Percentiles rank a stretch among this genome's conserved stretches.
Evolutionary conservation across 2,888 invertebrate species (phyloP).

Genomic region (Trilocha varians): DNA sequence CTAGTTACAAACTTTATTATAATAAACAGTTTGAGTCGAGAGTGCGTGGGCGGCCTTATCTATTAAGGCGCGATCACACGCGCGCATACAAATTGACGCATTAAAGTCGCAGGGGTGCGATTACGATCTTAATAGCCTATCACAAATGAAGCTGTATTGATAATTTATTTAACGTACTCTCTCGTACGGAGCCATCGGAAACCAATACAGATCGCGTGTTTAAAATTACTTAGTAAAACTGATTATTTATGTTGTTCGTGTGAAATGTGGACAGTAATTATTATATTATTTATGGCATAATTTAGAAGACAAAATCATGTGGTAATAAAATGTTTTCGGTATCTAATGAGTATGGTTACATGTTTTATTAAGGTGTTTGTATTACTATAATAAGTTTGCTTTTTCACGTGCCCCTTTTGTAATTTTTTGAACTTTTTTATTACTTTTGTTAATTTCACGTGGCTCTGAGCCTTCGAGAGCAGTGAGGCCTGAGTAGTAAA

Average conservation of each 20-base stretch:
- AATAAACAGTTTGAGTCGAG: not conserved
- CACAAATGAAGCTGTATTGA: slow-evolving; percentile 52
- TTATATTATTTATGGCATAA: too few species aligned
- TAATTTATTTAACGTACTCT: slow-evolving; percentile 24
- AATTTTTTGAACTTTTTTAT: too few species aligned
- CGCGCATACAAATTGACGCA: slow-evolving; percentile 59
- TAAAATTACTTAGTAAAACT: not conserved
- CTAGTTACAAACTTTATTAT: not conserved
- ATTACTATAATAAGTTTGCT: too few species aligned
- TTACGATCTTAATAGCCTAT: slow-evolving; percentile 46
- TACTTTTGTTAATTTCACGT: too few species aligned
- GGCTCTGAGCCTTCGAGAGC: too few species aligned
- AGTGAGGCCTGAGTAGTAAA: too few species aligned
- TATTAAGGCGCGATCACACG: slow-evolving; percentile 42
- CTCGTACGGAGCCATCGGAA: not conserved
- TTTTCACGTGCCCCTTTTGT: too few species aligned
- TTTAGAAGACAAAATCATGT: too few species aligned
- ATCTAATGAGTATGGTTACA: too few species aligned
- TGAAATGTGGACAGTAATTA: too few species aligned
- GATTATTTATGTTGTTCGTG: not conserved
- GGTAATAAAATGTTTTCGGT: too few species aligned
- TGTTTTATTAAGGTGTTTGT: too few species aligned
- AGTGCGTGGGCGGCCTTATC: slow-evolving; percentile 40
- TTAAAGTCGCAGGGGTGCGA: slow-evolving; percentile 39
- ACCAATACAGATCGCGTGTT: not conserved